Percentiles rank a stretch among this genome's conserved stretches.
These are phyloP conservation scores for Bombus pascuorum DNA, from an alignment of 1,140 invertebrate species.

Conservation along the genomic window DNA sequence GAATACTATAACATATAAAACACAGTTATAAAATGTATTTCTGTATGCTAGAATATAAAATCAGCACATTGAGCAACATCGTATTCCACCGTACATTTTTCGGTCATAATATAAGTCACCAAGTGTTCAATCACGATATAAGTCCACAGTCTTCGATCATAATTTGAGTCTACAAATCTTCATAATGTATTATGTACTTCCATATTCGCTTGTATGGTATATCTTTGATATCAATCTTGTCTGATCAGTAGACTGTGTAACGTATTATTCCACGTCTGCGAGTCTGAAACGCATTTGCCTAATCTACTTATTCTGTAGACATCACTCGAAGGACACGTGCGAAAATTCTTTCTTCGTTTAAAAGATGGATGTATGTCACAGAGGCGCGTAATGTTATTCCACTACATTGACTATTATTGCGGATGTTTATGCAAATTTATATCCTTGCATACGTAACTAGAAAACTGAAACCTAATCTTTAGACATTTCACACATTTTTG, in stretches of 20 bases:
- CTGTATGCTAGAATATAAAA: too few relatives aligned
- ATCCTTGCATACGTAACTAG: background rate
- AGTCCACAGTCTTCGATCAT: background rate
- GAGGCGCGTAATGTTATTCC: background rate
- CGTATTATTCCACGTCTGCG: background rate
- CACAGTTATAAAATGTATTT: too few relatives aligned
- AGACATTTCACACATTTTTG: too few relatives aligned
- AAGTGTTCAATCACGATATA: background rate
- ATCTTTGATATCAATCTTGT: slow-evolving; percentile 3
- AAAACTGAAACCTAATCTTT: background rate
- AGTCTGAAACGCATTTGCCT: background rate
- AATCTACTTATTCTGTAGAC: background rate
- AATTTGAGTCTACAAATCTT: background rate
- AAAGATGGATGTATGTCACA: background rate
- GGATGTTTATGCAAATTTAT: background rate
- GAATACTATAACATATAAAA: too few relatives aligned
- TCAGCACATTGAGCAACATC: background rate
- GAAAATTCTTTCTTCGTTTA: background rate
- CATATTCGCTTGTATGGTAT: background rate
- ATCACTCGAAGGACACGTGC: background rate
- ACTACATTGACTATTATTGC: background rate
- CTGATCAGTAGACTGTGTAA: background rate
- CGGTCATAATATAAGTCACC: background rate
- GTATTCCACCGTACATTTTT: background rate
- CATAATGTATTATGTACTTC: background rate